Base-by-base conservation (phyloP, 2,113 vertebrate species). In the Natator depressus region DNA sequence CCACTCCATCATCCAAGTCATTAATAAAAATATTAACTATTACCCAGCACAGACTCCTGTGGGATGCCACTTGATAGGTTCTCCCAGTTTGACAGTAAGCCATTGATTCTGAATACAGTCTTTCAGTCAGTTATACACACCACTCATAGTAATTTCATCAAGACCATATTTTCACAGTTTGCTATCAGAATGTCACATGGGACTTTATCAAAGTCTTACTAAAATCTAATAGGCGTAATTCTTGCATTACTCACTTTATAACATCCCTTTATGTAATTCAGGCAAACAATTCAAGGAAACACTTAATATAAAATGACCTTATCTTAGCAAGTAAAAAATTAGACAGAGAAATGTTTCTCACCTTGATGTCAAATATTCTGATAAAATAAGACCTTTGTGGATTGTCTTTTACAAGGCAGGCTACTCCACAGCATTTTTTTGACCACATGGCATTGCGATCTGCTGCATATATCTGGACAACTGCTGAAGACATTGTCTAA, bases 401-500 rank as follows among this genome's bases (percentile, higher is more conserved):
- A 99, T 99, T 99, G 98, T 99, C 99, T 98, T 99, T 99, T 95
- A 99, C 99, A 95, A 99, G 98, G 95, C 99, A 99, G 95, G 99
- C 99, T 94, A 99, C 99, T 22, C 99, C 99, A 89, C 99, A 99
- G 98, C 99, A 99, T 38, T 98, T 99, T 98, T 99, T 99, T 65
- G 98, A 98, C 99, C 99, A 99, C 96, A 98, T 93, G 82, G 97
- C 98, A 96, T 98, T 99, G 78, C 99, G 98, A 93, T 99, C 99
- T 16, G 99, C 98, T 75, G 97, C 97, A 42, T 99, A 99, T 57
- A 99, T 99, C 96, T 99, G 99, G 91, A 99, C 99, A 96, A 99
- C 99, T 27, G 99, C 99, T 22, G 99, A 99, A 90, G 98, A 99
- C 98, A 99, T 98, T 0, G 99, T 99, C 99, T 99, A 97, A 8